These are phyloP conservation scores for Drosophila demipolita DNA, from an alignment of 2,888 invertebrate species.

Conservation along the genomic window DNA sequence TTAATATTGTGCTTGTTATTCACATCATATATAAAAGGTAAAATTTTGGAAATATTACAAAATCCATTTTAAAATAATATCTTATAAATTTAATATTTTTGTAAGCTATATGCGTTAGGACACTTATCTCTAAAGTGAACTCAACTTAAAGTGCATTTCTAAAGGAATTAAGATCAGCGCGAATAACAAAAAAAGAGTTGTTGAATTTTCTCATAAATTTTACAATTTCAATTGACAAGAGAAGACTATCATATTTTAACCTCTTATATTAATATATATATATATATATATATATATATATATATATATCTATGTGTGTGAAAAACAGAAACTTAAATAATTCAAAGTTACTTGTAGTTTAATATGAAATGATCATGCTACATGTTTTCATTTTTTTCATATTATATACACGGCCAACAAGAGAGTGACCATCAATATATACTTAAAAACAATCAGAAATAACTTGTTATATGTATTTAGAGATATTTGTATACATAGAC, in stretches of 20 bases:
- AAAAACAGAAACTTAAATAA: conserved; percentile 50
- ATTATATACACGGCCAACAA: conserved; percentile 51
- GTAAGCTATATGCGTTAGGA: background rate
- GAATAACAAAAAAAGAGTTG: conserved; percentile 1
- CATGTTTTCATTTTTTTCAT: conserved; percentile 28
- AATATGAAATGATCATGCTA: conserved; percentile 45
- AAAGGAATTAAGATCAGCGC: background rate
- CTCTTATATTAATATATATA: conserved; percentile 9
- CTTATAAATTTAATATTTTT: background rate
- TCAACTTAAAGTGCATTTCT: background rate
- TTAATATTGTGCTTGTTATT: conserved; percentile 19
- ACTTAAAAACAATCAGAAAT: conserved; percentile 16
- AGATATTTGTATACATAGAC: background rate
- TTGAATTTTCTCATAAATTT: conserved; percentile 8
- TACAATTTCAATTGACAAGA: conserved; percentile 22
- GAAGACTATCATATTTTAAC: conserved; percentile 20
- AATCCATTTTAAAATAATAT: background rate
- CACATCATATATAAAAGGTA: conserved; percentile 1
- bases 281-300: conserved; percentile 12
- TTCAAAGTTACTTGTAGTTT: conserved; percentile 27
- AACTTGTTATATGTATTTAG: background rate
- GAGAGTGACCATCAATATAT: conserved; percentile 23
- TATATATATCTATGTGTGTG: conserved; percentile 9
- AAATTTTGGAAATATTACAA: background rate
- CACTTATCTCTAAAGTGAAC: conserved; percentile 11